A percentile compares a stretch with the other conserved stretches of the same genome.
These are phyloP conservation scores for Lophotriccus pileatus DNA, from an alignment of 2,797 vertebrate genomes.

Conservation along the genomic window DNA sequence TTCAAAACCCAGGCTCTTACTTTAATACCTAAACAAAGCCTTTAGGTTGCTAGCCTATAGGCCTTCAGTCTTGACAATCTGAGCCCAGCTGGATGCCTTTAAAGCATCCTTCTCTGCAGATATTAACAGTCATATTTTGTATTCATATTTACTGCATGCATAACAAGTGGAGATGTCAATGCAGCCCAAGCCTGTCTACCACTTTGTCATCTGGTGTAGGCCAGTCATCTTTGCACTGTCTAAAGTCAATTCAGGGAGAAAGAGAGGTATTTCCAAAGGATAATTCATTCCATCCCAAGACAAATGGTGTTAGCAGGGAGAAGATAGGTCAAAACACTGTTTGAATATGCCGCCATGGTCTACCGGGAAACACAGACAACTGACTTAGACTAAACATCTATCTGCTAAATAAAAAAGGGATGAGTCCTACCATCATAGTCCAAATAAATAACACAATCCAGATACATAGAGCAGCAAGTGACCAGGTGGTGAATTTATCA, in stretches of 20 bases:
- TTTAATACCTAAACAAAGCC: not conserved
- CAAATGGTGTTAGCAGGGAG: not conserved
- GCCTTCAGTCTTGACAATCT: not conserved
- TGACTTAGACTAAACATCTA: not conserved
- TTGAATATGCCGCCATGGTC: not conserved
- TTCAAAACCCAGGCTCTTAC: not conserved
- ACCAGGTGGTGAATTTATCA: conserved; percentile 34
- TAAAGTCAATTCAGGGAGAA: not conserved
- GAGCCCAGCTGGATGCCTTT: not conserved
- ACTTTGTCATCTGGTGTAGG: not conserved
- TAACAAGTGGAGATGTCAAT: not conserved
- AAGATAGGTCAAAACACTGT: not conserved
- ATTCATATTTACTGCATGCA: not conserved
- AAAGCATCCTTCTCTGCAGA: not conserved
- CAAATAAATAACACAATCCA: not conserved
- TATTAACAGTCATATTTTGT: not conserved
- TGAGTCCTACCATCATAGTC: not conserved
- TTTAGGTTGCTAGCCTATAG: not conserved
- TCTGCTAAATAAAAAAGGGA: not conserved
- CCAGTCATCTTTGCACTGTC: not conserved
- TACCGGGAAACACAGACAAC: not conserved
- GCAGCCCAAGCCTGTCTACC: not conserved
- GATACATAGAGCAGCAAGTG: not conserved
- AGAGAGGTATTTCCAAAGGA: not conserved
- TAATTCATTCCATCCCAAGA: not conserved